Conservation (phyloP, 2,797 vertebrate species). For the Eleutherodactylus coqui region DNA sequence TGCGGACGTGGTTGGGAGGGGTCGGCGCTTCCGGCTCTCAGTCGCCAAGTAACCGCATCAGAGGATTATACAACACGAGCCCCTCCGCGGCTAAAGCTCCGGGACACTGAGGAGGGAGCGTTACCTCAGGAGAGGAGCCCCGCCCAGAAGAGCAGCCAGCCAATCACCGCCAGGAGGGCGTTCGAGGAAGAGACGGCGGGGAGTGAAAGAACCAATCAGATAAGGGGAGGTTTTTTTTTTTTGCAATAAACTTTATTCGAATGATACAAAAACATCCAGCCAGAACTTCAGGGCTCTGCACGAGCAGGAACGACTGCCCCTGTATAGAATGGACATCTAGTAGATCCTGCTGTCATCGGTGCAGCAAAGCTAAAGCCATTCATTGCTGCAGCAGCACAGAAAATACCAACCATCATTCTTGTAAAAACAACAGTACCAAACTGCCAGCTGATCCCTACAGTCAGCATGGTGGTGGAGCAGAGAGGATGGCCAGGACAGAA, state of each 20-base stretch:
- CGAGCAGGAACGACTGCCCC: too few relatives aligned
- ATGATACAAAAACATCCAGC: conserved; percentile 12
- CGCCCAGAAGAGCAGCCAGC: not conserved
- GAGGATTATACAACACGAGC: not conserved
- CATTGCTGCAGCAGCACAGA: too few relatives aligned
- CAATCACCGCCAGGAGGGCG: conserved; percentile 33
- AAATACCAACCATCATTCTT: too few relatives aligned
- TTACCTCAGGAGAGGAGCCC: not conserved
- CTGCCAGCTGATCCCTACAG: too few relatives aligned
- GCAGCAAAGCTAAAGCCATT: too few relatives aligned
- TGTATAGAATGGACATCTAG: too few relatives aligned
- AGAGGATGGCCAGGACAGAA: too few relatives aligned
- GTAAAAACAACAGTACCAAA: too few relatives aligned
- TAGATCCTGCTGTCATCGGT: too few relatives aligned
- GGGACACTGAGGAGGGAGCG: not conserved
- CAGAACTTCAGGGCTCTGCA: not conserved
- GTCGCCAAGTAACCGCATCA: conserved; percentile 11
- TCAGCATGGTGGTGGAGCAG: too few relatives aligned
- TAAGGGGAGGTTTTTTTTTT: not conserved
- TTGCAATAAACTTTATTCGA: conserved; percentile 41
- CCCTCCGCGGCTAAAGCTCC: not conserved
- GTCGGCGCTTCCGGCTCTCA: conserved; percentile 46
- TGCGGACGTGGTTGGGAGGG: conserved; percentile 45
- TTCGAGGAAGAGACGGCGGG: not conserved
- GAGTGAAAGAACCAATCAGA: not conserved